Evolutionary conservation across 2,797 vertebrate genomes (phyloP).

Genomic region (Sparus aurata): DNA sequence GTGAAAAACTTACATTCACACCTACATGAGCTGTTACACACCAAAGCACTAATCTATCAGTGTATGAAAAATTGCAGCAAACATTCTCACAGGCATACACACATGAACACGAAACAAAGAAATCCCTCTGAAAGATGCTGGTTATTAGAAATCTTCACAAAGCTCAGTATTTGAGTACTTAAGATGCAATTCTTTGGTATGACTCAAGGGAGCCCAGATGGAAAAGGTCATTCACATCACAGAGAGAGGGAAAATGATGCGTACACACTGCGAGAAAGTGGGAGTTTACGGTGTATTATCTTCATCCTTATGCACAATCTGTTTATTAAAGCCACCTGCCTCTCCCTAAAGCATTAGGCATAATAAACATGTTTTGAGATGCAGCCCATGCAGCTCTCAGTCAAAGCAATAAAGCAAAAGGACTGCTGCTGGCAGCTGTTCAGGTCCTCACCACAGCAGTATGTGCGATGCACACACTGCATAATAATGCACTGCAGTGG

Average conservation of each 20-base stretch:
- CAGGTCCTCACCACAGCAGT: conserved; percentile 4
- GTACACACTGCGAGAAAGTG: conserved; percentile 35
- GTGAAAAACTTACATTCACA: conserved; percentile 45
- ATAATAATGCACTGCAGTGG: background rate
- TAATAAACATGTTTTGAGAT: conserved; percentile 58
- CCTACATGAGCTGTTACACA: conserved; percentile 46
- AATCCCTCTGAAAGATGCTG: conserved; percentile 68
- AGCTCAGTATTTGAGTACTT: conserved; percentile 59
- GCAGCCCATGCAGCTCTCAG: conserved; percentile 46
- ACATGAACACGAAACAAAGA: conserved; percentile 23
- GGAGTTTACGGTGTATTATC: conserved; percentile 55
- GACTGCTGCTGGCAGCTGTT: conserved; percentile 39
- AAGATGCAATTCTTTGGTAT: conserved; percentile 56
- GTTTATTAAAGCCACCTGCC: conserved; percentile 75
- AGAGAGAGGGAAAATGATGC: conserved; percentile 41
- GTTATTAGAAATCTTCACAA: conserved; percentile 69
- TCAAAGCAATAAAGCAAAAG: conserved; percentile 40
- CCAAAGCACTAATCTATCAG: conserved; percentile 49
- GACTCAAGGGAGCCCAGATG: conserved; percentile 68
- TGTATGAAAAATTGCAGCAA: conserved; percentile 20
- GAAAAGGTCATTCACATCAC: conserved; percentile 71
- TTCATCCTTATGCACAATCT: conserved; percentile 76
- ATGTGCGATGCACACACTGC: conserved; percentile 9
- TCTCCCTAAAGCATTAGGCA: conserved; percentile 55
- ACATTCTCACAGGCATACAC: background rate